Percentiles rank a stretch among this genome's conserved stretches.
Conservation (phyloP, 1,140 invertebrate genomes). For the Mesaphorura yosii region DNA sequence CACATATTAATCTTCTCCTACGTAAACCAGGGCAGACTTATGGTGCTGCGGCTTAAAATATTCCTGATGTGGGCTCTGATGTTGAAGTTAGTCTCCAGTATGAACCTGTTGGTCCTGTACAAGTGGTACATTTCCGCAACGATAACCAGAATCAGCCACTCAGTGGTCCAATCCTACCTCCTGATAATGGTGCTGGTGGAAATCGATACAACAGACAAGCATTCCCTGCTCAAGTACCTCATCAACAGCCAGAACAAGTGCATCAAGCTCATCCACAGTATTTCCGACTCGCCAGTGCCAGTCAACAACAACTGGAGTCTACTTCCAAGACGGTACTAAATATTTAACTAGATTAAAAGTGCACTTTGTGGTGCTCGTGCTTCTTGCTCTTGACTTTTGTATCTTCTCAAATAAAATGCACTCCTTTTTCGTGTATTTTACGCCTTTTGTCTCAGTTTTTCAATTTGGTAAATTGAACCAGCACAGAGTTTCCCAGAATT, state of each 20-base stretch:
- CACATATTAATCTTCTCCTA: conserved; percentile 16
- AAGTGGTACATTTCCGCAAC: not conserved
- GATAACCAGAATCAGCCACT: not conserved
- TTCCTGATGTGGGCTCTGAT: conserved; percentile 1
- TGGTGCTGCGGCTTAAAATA: conserved; percentile 7
- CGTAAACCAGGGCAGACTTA: conserved; percentile 17
- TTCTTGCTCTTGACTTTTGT: too few relatives aligned
- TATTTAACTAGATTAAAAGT: too few relatives aligned
- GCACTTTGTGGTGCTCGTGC: too few relatives aligned
- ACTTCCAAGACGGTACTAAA: too few relatives aligned
- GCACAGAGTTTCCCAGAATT: too few relatives aligned
- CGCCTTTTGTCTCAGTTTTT: too few relatives aligned
- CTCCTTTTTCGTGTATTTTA: too few relatives aligned
- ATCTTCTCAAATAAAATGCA: too few relatives aligned
- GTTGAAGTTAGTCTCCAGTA: conserved; percentile 16
- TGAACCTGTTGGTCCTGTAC: not conserved
- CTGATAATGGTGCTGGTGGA: not conserved
- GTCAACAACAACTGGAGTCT: too few relatives aligned
- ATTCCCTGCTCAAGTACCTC: not conserved
- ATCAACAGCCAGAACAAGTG: not conserved
- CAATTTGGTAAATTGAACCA: too few relatives aligned
- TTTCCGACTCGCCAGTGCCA: too few relatives aligned
- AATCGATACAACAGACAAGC: not conserved
- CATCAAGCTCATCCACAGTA: too few relatives aligned
- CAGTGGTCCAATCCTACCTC: conserved; percentile 9